Evolutionary conservation across 2,797 vertebrate species (phyloP), one percentile per base, ranked within the genome.

Genomic region (Gallinago nigripennis): DNA sequence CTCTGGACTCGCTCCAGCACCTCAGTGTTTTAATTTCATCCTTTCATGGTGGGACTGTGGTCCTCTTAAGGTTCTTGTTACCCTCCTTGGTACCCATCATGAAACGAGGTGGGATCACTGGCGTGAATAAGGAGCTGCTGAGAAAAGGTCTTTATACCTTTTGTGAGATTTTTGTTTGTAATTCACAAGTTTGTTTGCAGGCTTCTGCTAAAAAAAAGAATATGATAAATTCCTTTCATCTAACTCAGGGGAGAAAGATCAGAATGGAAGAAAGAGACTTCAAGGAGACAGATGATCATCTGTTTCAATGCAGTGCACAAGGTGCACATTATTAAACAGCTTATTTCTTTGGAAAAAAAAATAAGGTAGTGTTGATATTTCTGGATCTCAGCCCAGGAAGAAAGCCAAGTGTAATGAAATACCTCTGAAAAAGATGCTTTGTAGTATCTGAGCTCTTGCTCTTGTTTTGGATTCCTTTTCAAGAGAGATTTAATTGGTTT

Each of bases 321-420:
- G 90, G 78, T 95, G 65, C 50, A 21, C 57, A 30, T 89, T 92
- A 89, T 75, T 93, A 58, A 75, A 24, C 31, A 72, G 37, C 57
- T 82, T 80, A 57, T 39, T 92, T 94, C 35, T 80, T 80, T 54
- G 46, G 31, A 23, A 68, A 41, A 90, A 68, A 73, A 60, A 68
- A 12, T 60, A 56, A 73, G 37, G 14, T 66, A 75, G 25, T 3
- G 3, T 72, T 83, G 51, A 35, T 92, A 50, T 78, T 93, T 70
- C 79, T 94, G 88, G 79, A 79, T 65, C 11, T 63, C 37, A 60
- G 88, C 54, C 79, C 35, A 61, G 88, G 72, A 85, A 87, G 76
- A 92, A 92, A 94, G 76, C 68, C 60, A 71, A 61, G 48, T 43
- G 68, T 61, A 93, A 92, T 81, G 76, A 77, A 92, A 92, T 88